Evolutionary conservation across 2,888 invertebrate species (phyloP), one percentile per base, ranked within the genome.

Genomic region (Latrodectus elegans): DNA sequence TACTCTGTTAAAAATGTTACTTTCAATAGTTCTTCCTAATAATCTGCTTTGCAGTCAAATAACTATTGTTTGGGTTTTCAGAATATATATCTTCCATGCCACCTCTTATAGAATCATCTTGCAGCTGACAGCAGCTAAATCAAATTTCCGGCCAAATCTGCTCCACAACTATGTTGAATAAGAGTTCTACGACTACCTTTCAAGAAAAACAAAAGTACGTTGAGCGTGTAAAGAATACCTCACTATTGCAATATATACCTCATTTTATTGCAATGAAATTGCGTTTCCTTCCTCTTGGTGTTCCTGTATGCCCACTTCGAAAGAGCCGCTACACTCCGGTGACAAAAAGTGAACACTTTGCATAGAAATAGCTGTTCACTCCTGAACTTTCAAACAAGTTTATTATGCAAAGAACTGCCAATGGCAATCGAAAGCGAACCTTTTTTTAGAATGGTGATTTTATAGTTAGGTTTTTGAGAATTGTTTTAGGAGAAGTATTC

Each of bases 61-160:
- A 55, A 55, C 15, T 55, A 12, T 55, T 14, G 60, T 70, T 38
- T 38, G 38, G 6, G 70, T 79, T 68, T 82, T 83, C 71, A 71
- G 83, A 75, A 55, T 60, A 52, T 14, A 55, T 76, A 70, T 71
- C 74, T 26, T 49, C 55, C 53, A n/a, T n/a, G n/a, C 60, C 64
- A 26, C 75, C 65, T 74, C 80, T 65, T 80, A 75, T 70, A 26
- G 64, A 77, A 64, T 84, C 51, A 60, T 77, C 73, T 74, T 53
- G 67, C 73, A 78, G 83, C 82, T 82, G 78, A 51, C 11, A 26
- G 77, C 82, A 82, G 87, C 87, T 83, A 77, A 83, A 76, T 88
- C 83, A 88, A 68, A 78, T 77, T 82, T 88, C 87, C 87, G 82
- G 82, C 87, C 87, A 88, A 88, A 88, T 78, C 82, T 68, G 83